phyloP scores from a whole-genome alignment of 1,140 invertebrate species.

The Coelopa frigida region DNA sequence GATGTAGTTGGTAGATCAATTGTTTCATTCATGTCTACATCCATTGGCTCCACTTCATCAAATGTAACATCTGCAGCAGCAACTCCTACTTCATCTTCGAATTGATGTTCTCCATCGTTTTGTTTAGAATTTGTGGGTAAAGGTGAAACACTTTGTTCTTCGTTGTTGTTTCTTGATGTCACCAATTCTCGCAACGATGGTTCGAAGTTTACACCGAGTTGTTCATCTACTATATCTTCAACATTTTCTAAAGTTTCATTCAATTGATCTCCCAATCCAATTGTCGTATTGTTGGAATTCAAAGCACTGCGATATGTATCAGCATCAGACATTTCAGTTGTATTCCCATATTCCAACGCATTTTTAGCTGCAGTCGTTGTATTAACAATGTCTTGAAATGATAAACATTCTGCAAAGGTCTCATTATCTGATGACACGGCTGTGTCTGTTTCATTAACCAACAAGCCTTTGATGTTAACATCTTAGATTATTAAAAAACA shows the following conservation, averaged over 20 bases:
- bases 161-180: no score
- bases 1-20: no score
- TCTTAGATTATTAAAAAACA: neutral
- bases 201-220: no score
- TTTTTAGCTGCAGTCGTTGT: no score
- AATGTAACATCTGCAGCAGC: no score
- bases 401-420: slow-evolving; percentile 33
- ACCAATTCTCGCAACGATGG: no score
- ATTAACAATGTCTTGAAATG: no score
- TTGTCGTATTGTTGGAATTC: slow-evolving; percentile 6
- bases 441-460: slow-evolving; percentile 1
- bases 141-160: no score
- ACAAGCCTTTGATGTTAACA: neutral
- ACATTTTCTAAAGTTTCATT: neutral
- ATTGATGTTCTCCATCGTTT: no score
- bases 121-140: no score
- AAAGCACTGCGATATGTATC: slow-evolving; percentile 33
- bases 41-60: slow-evolving; percentile 33
- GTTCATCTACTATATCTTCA: no score
- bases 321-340: slow-evolving; percentile 22
- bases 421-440: slow-evolving; percentile 30
- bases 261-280: neutral
- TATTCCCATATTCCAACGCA: neutral
- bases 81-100: neutral
- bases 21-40: slow-evolving; percentile 35